Percentiles rank a stretch among this genome's conserved stretches.
Evolutionary conservation across 1,140 invertebrate species (phyloP).

Genomic region (Dufourea novaeangliae): DNA sequence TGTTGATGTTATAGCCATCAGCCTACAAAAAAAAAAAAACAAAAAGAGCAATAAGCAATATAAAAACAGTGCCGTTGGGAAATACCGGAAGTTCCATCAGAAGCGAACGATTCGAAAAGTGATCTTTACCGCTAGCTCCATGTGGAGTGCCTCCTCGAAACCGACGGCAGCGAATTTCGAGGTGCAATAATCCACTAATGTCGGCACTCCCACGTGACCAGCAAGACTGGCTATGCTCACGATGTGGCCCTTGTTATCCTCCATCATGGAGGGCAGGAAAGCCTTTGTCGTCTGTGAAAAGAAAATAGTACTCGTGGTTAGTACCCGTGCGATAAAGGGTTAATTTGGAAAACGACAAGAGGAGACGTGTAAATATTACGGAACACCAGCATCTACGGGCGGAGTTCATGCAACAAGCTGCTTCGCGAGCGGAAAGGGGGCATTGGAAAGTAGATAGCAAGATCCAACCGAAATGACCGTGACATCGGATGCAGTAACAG

Average conservation of each 20-base stretch:
- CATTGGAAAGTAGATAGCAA: conserved; percentile 60
- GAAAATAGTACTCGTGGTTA: not conserved
- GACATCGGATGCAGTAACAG: conserved; percentile 67
- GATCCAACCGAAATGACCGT: conserved; percentile 66
- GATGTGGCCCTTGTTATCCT: conserved; percentile 94
- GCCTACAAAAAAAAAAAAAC: conserved; percentile 53
- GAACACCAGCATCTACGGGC: not conserved
- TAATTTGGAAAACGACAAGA: no score
- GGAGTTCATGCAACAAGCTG: not conserved
- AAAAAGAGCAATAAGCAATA: not conserved
- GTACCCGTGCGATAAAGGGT: no score
- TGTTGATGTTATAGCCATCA: conserved; percentile 88
- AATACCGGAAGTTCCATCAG: not conserved
- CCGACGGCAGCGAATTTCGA: conserved; percentile 97
- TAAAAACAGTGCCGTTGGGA: not conserved
- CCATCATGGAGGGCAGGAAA: conserved; percentile 96
- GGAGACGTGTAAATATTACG: not conserved
- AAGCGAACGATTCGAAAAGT: no score
- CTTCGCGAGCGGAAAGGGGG: conserved; percentile 54
- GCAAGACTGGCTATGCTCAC: conserved; percentile 97
- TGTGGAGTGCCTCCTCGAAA: conserved; percentile 92
- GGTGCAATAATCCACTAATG: conserved; percentile 96
- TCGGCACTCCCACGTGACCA: conserved; percentile 90
- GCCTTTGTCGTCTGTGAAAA: conserved; percentile 88
- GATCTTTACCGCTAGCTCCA: conserved; percentile 89